Evolutionary conservation across 2,888 invertebrate species (phyloP), one percentile per base, ranked within the genome.

Genomic region (Drosophila siamana): DNA sequence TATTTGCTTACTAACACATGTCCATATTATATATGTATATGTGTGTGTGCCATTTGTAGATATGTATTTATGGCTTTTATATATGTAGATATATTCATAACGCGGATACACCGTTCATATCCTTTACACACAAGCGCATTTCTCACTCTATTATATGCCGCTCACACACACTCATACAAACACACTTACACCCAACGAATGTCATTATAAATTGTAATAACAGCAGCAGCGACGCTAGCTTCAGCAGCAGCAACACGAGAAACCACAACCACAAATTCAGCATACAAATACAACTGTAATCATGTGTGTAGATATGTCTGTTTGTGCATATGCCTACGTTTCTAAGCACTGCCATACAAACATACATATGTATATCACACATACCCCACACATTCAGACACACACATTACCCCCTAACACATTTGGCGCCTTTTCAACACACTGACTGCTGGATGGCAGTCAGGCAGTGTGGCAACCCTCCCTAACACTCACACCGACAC

Each of bases 171-270:
- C 61, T 41, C 44, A 54, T 11, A 46, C 40, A 47, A 16, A 59
- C 55, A 38, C 44, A 43, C 16, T 46, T 16, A 59, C 43, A 75
- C 61, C 62, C 75, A 89, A 76, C 87, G 82, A 85, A 88, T 88
- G 90, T 89, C 89, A 88, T 88, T 88, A 88, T 88, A 88, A 88
- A 88, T 88, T 88, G 89, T 89, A 89, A 88, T 89, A 89, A 88
- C 85, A 86, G 76, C 65, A 70, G 74, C 86, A 80, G 74, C 62
- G 78, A 75, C 74, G 89, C 70, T 64, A 40, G 38, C 80, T 76
- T 46, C 46, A 68, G 43, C 60, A 60, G 43, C 36, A 26, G 59
- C 57, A 66, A 47, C 46, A 63, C 48, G 62, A 55, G 47, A 69
- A 65, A 36, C 63, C 63, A 68, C 87, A 79, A 86, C 89, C 85